Conservation (phyloP, 2,888 invertebrate species). For the Griposia aprilina region DNA sequence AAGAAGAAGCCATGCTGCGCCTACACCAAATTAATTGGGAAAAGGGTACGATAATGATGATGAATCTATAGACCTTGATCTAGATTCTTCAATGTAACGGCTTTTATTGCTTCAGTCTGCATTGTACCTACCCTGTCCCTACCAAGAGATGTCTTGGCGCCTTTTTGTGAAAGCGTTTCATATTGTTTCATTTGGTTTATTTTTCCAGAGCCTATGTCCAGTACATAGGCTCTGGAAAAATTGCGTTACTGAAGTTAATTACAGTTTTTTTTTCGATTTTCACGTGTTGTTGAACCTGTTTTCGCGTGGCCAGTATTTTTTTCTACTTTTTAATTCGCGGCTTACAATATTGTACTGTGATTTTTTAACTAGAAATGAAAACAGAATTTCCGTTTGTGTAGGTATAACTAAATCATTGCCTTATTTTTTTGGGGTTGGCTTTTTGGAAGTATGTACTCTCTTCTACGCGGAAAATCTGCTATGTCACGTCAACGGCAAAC, state of each 20-base stretch:
- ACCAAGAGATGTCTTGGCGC: not conserved
- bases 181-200: slow-evolving; percentile 7
- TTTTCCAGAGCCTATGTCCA: slow-evolving; percentile 13
- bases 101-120: not conserved
- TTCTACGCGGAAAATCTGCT: not conserved
- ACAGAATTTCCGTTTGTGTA: not conserved
- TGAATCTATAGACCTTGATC: not conserved
- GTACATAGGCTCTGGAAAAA: too few relatives aligned
- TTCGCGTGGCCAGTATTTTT: slow-evolving; percentile 19
- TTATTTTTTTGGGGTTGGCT: not conserved
- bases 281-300: slow-evolving; percentile 27
- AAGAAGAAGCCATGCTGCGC: not conserved
- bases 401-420: not conserved
- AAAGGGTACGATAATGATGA: not conserved
- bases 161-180: slow-evolving; percentile 25
- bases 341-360: slow-evolving; percentile 30
- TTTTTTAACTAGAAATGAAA: slow-evolving; percentile 30
- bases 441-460: slow-evolving; percentile 2
- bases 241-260: slow-evolving; percentile 55
- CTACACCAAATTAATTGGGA: not conserved
- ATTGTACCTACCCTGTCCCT: not conserved
- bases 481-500: not conserved
- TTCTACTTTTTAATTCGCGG: slow-evolving; percentile 10
- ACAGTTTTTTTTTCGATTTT: slow-evolving; percentile 43
- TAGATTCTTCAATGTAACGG: not conserved